These are phyloP conservation scores for Bombus sibiricus DNA, from an alignment of 1,140 invertebrate species.

Conservation along the genomic window DNA sequence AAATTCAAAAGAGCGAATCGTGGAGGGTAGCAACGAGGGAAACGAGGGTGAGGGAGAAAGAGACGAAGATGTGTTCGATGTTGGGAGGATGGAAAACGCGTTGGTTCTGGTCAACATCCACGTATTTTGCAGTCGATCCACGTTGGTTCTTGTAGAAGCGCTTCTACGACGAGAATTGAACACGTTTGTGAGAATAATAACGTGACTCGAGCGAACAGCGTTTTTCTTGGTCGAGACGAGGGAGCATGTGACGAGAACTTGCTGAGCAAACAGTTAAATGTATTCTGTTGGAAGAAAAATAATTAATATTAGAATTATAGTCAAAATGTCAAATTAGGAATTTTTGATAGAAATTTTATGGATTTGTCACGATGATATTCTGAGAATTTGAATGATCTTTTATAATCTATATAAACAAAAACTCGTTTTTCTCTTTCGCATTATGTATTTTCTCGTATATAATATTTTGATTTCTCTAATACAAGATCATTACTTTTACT, in stretches of 20 bases:
- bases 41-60: not conserved
- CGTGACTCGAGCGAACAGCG: too few species aligned
- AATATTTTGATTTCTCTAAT: too few species aligned
- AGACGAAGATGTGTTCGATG: not conserved
- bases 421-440: too few species aligned
- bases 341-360: too few species aligned
- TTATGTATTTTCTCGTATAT: too few species aligned
- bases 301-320: not conserved
- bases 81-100: not conserved
- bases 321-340: not conserved
- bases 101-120: not conserved
- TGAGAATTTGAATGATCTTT: too few species aligned
- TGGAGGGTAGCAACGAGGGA: not conserved
- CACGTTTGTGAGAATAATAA: slow-evolving; percentile 19
- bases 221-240: not conserved
- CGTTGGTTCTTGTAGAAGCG: not conserved
- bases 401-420: too few species aligned
- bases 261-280: not conserved
- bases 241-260: not conserved
- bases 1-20: not conserved
- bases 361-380: too few species aligned
- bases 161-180: not conserved
- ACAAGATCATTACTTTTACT: too few species aligned
- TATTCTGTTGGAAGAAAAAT: not conserved
- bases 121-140: slow-evolving; percentile 26